phyloP scores from a whole-genome alignment of 64 coral and sea anemone genomes.

The Montipora foliosa region DNA sequence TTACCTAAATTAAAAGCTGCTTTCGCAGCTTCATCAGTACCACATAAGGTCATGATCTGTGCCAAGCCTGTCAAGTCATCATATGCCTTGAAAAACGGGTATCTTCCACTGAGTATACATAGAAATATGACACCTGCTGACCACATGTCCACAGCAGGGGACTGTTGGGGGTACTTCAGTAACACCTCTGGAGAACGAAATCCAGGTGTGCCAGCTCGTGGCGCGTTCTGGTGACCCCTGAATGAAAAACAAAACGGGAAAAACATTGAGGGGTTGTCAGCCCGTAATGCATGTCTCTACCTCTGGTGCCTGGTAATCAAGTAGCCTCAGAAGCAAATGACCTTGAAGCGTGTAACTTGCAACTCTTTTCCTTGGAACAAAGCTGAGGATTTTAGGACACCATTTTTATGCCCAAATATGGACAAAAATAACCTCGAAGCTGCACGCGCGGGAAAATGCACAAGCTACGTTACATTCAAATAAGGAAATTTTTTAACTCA shows the following conservation, averaged over 20 bases:
- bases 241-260: neutral
- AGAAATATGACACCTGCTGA: slow-evolving; percentile 94
- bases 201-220: slow-evolving; percentile 95
- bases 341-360: too few species aligned
- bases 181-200: slow-evolving; percentile 98
- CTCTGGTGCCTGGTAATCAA: too few species aligned
- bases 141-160: slow-evolving; percentile 96
- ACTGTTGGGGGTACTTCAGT: slow-evolving; percentile 91
- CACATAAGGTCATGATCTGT: slow-evolving; percentile 90
- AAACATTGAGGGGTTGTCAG: too few species aligned
- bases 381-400: too few species aligned
- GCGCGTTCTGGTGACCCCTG: slow-evolving; percentile 93
- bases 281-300: too few species aligned
- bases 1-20: slow-evolving; percentile 82
- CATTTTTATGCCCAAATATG: too few species aligned
- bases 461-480: too few species aligned
- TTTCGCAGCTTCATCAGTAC: slow-evolving; percentile 79
- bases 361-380: too few species aligned
- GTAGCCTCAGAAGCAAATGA: too few species aligned
- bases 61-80: slow-evolving; percentile 96
- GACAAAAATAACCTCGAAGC: too few species aligned
- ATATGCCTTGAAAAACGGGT: slow-evolving; percentile 94
- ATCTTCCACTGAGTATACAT: slow-evolving; percentile 91
- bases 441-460: too few species aligned
- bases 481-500: too few species aligned